Evolutionary conservation across 35 echinoderm and acorn worm species (phyloP).

Genomic region (Nesometra sesokonis): DNA sequence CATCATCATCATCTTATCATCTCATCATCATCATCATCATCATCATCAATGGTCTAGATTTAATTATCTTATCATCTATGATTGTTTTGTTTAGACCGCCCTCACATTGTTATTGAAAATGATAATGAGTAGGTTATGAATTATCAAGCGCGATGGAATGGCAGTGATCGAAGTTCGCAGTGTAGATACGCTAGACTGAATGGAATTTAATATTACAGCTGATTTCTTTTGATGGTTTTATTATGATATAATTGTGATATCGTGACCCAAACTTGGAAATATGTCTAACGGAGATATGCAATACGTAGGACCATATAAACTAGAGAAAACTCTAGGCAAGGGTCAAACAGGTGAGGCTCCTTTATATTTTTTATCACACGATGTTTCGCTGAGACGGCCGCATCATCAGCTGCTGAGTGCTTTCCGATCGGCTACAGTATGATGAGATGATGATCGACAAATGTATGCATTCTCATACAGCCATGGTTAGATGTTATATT

Average conservation of each 20-base stretch:
- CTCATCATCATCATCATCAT: too few relatives aligned
- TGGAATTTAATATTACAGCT: not conserved
- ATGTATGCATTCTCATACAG: too few relatives aligned
- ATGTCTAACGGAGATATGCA: conserved; percentile 87
- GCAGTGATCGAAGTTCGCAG: not conserved
- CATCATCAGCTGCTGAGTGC: too few relatives aligned
- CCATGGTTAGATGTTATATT: too few relatives aligned
- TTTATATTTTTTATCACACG: not conserved
- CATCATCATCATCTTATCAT: too few relatives aligned
- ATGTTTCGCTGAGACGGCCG: too few relatives aligned
- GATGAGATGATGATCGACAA: too few relatives aligned
- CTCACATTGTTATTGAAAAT: not conserved
- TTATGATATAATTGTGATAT: not conserved
- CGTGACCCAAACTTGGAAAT: not conserved
- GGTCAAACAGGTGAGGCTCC: conserved; percentile 79
- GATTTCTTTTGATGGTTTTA: not conserved
- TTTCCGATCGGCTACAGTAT: too few relatives aligned
- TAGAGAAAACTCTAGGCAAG: conserved; percentile 98
- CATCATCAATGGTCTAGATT: too few relatives aligned
- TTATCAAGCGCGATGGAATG: not conserved
- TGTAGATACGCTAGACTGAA: not conserved
- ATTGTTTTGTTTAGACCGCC: not conserved
- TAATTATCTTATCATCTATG: too few relatives aligned
- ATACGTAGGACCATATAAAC: conserved; percentile 90
- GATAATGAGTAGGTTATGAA: not conserved